A percentile compares a stretch with the other conserved stretches of the same genome.
phyloP scores from a whole-genome alignment of 2,888 invertebrate species.

The Xylota sylvarum region DNA sequence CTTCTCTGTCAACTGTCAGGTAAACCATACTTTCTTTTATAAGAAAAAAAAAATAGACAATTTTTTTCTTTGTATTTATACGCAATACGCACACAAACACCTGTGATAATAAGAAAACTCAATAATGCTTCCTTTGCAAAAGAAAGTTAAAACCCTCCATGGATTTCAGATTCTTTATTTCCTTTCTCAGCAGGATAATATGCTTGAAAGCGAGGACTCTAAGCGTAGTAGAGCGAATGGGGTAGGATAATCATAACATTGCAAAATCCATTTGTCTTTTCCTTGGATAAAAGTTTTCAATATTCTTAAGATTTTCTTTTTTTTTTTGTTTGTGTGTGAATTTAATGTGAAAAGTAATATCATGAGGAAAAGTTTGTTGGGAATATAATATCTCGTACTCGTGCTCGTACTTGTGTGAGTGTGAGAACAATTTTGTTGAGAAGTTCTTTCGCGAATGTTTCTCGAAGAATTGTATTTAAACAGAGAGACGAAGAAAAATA shows the following conservation, averaged over 20 bases:
- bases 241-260: conserved; percentile 69
- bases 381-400: conserved; percentile 35
- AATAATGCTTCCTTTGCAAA: conserved; percentile 51
- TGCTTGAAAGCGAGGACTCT: conserved; percentile 38
- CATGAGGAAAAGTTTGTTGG: conserved; percentile 63
- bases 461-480: conserved; percentile 3
- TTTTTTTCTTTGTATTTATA: conserved; percentile 13
- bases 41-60: not conserved
- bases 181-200: conserved; percentile 47
- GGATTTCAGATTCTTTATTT: conserved; percentile 53
- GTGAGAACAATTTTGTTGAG: conserved; percentile 53
- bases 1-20: not conserved
- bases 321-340: conserved; percentile 63
- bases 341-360: conserved; percentile 71
- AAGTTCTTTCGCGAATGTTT: conserved; percentile 44
- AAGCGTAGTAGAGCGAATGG: conserved; percentile 44
- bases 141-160: conserved; percentile 57
- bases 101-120: conserved; percentile 54
- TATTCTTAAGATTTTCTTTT: conserved; percentile 70
- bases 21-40: conserved; percentile 6
- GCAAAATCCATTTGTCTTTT: conserved; percentile 75
- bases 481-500: conserved; percentile 3
- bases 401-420: conserved; percentile 21
- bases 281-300: conserved; percentile 73
- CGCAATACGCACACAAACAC: conserved; percentile 24